These are phyloP conservation scores for Takifugu rubripes DNA, from an alignment of 2,797 vertebrate species.

Conservation along the genomic window DNA sequence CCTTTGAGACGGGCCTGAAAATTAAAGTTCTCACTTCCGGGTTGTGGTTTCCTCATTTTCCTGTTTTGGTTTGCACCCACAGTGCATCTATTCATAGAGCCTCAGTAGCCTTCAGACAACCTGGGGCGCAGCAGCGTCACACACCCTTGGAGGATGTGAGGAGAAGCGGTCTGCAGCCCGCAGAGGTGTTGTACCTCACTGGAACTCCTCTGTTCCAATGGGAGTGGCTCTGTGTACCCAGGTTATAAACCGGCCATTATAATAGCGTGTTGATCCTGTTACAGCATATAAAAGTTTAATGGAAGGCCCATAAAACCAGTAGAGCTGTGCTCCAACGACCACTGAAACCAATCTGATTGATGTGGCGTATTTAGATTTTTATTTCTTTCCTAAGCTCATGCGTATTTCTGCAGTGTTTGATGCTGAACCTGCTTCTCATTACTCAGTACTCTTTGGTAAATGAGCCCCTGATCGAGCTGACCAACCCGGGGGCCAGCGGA, in stretches of 20 bases:
- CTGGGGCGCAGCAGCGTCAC: neutral
- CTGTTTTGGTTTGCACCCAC: slow-evolving; percentile 1
- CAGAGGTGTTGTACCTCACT: neutral
- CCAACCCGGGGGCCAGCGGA: slow-evolving; percentile 94
- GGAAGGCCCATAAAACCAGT: neutral
- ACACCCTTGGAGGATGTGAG: too few species aligned
- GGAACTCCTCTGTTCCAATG: neutral
- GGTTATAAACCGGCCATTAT: too few species aligned
- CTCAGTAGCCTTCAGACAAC: neutral
- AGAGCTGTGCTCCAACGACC: neutral
- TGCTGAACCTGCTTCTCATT: slow-evolving; percentile 21
- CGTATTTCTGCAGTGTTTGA: neutral
- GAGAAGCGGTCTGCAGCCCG: too few species aligned
- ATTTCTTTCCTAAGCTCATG: neutral
- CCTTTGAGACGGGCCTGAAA: neutral
- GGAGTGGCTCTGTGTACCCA: neutral
- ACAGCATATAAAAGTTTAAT: too few species aligned
- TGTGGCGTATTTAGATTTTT: neutral
- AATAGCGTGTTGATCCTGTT: too few species aligned
- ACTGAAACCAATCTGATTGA: slow-evolving; percentile 5
- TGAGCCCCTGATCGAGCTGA: slow-evolving; percentile 93
- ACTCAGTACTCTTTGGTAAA: slow-evolving; percentile 92
- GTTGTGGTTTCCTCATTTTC: neutral
- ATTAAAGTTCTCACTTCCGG: neutral
- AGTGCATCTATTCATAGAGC: neutral